Percentiles rank a stretch among this genome's conserved stretches.
phyloP scores from a whole-genome alignment of 1,140 invertebrate species.

The Elymnias hypermnestra region DNA sequence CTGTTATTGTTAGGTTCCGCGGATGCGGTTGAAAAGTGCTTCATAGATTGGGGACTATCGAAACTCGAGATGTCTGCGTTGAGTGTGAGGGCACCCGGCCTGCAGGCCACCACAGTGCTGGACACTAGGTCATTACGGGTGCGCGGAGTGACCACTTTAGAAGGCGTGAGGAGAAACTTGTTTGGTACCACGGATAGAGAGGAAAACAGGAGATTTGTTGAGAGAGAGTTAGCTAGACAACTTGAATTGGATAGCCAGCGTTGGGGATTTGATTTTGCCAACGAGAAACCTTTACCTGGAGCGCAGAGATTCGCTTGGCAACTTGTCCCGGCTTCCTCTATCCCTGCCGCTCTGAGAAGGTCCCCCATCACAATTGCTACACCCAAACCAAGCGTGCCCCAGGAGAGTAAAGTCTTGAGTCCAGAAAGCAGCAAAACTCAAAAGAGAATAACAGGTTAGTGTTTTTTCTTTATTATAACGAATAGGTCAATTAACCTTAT shows the following conservation, averaged over 20 bases:
- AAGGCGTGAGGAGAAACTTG: constrained; percentile 62
- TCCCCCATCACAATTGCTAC: constrained; percentile 55
- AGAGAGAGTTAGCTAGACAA: constrained; percentile 58
- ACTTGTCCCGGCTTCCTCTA: constrained; percentile 51
- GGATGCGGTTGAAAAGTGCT: constrained; percentile 57
- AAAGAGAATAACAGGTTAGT: constrained; percentile 72
- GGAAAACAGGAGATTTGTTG: constrained; percentile 61
- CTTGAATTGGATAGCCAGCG: constrained; percentile 60
- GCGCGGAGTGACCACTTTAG: constrained; percentile 53
- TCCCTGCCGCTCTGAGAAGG: constrained; percentile 55
- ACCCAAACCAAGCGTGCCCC: constrained; percentile 39
- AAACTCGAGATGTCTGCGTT: constrained; percentile 64
- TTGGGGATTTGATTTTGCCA: constrained; percentile 71
- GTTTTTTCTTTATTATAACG: neutral
- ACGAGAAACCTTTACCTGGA: constrained; percentile 60
- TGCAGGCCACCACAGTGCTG: constrained; percentile 57
- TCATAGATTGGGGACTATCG: constrained; percentile 36
- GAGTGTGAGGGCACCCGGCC: constrained; percentile 60
- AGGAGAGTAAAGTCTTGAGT: constrained; percentile 56
- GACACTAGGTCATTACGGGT: constrained; percentile 55
- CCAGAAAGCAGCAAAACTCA: constrained; percentile 63
- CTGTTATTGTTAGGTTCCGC: constrained; percentile 57
- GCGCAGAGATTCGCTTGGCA: constrained; percentile 67
- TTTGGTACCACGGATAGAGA: constrained; percentile 65
- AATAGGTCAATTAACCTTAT: neutral